Percentiles rank a stretch among this genome's conserved stretches.
phyloP scores from a whole-genome alignment of 2,888 invertebrate species.

The Osmoderma eremita region DNA sequence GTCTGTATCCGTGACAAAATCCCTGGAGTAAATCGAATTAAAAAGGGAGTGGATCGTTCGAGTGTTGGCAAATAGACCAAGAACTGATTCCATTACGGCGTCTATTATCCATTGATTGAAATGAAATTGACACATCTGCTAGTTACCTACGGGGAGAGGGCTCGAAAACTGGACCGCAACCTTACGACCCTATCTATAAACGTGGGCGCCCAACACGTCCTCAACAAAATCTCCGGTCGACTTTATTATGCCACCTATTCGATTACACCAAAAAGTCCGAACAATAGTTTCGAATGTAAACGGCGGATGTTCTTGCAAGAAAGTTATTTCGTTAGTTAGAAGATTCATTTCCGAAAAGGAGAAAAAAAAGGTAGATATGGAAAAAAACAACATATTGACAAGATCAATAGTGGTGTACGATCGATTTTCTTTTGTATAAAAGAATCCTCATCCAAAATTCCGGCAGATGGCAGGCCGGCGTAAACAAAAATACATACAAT shows the following conservation, averaged over 20 bases:
- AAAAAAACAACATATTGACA: too few species aligned
- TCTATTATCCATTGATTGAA: constrained; percentile 65
- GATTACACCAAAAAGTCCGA: constrained; percentile 6
- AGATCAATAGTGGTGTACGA: not conserved
- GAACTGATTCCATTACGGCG: constrained; percentile 65
- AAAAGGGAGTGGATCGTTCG: constrained; percentile 53
- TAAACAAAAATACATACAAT: not conserved
- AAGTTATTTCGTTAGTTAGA: too few species aligned
- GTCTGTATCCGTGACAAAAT: constrained; percentile 42
- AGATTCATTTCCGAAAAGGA: too few species aligned
- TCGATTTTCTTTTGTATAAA: not conserved
- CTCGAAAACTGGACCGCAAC: constrained; percentile 32
- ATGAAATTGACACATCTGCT: constrained; percentile 66
- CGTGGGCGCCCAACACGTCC: constrained; percentile 19
- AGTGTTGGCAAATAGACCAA: constrained; percentile 65
- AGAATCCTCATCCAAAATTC: not conserved
- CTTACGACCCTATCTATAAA: constrained; percentile 5
- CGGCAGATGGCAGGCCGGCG: not conserved
- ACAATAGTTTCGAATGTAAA: too few species aligned
- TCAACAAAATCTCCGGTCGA: constrained; percentile 5
- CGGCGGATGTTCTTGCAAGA: too few species aligned
- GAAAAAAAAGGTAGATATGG: too few species aligned
- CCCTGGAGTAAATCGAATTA: constrained; percentile 50
- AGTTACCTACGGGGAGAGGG: constrained; percentile 55
- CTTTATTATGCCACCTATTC: constrained; percentile 17